A percentile compares a stretch with the other conserved stretches of the same genome.
Evolutionary conservation across 2,888 invertebrate species (phyloP).

Genomic region (Busseola fusca): DNA sequence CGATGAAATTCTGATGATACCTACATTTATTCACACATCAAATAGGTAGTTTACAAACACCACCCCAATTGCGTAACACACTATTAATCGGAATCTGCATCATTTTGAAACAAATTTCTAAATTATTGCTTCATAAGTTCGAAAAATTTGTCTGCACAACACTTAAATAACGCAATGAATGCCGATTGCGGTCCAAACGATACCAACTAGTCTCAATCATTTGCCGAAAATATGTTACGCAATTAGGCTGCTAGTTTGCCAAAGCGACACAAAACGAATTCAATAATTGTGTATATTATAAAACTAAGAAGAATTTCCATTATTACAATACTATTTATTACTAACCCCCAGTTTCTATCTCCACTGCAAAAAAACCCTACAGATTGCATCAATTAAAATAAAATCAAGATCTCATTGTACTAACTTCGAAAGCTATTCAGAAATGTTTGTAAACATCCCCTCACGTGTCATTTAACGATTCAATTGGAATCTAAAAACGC

Average conservation of each 20-base stretch:
- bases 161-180: too few relatives aligned
- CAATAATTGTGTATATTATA: not conserved
- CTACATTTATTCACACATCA: not conserved
- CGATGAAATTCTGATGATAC: not conserved
- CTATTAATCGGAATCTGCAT: too few relatives aligned
- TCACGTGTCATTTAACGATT: conserved; percentile 77
- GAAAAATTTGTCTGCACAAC: too few relatives aligned
- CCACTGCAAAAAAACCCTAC: not conserved
- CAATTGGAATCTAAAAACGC: conserved; percentile 66
- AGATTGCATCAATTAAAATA: conserved; percentile 39
- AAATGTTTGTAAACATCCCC: conserved; percentile 74
- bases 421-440: conserved; percentile 49
- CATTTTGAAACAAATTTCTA: too few relatives aligned
- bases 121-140: too few relatives aligned
- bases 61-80: too few relatives aligned
- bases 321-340: not conserved
- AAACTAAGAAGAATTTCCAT: not conserved
- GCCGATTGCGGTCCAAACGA: too few relatives aligned
- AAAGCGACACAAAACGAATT: not conserved
- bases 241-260: too few relatives aligned
- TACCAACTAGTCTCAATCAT: too few relatives aligned
- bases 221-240: too few relatives aligned
- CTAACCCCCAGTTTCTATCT: not conserved
- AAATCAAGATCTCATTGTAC: conserved; percentile 44
- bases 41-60: not conserved